Evolutionary conservation across 1,140 invertebrate species (phyloP), one percentile per base, ranked within the genome.

Genomic region (Dufourea novaeangliae): DNA sequence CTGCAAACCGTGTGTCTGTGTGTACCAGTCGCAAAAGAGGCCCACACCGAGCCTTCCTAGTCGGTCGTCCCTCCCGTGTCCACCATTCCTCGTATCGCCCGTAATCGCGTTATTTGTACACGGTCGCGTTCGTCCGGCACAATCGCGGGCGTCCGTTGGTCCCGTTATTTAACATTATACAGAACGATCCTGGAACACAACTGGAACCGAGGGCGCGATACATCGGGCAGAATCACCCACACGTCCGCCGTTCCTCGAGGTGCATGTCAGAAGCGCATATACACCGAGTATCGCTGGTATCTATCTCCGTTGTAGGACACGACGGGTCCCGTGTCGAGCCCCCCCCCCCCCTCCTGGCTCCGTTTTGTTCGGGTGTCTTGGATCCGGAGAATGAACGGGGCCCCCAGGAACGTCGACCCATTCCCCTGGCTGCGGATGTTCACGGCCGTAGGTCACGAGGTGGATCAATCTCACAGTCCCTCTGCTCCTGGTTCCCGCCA

Each of bases 261-360:
- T 59, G 73, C 73, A 68, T 75, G 73, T 76, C 73, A 69, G 73
- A 57, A 61, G 73, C 64, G 29, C n/a, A 34, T 32, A 54, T 20
- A n/a, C n/a, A n/a, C 37, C 52, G 41, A 8, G 76, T 80, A 85
- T 84, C 83, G 59, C 27, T 71, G 69, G 59, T 78, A 85, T 85
- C 73, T 76, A 82, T 84, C 83, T 85, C 22, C 22, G 59, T 81
- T 73, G 84, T 80, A 80, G 69, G 69, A 85, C 76, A 80, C 63
- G 63, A 29, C 25, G 46, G n/a, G 22, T 71, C 64, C 74, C 80
- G 77, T 80, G 83, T 80, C 76, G 80, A 80, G 73, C 63, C 66
- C 64, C 67, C n/a, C n/a, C n/a, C n/a, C n/a, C n/a, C n/a, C n/a
- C n/a, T n/a, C n/a, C n/a, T n/a, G n/a, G 83, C 67, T 82, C 79